These are phyloP conservation scores for Aurelia aurita complex sp. Pacific DNA, from an alignment of 30 jellyfish, hydroid and myxozoan genomes.

Conservation along the genomic window DNA sequence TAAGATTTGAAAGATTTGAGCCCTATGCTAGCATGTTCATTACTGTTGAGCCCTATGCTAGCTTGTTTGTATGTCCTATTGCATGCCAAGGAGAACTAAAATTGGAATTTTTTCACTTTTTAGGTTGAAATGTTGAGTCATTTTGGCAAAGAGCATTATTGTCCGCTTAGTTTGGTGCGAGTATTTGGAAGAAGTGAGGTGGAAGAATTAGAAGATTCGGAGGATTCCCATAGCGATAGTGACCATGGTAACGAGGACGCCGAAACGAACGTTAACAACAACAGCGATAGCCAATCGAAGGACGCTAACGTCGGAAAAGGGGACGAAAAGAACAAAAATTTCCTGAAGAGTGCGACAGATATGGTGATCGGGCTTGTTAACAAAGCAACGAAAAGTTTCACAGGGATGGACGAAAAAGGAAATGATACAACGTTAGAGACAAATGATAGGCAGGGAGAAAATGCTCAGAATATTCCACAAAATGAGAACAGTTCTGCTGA, in stretches of 20 bases:
- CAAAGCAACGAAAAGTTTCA: conserved; percentile 81
- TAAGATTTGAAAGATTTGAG: no score
- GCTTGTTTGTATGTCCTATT: no score
- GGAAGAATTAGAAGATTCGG: conserved; percentile 89
- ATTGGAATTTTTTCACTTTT: no score
- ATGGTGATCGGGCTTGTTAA: conserved; percentile 86
- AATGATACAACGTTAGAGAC: neutral
- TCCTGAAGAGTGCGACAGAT: conserved; percentile 83
- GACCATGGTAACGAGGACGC: conserved; percentile 43
- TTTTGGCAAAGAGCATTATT: conserved; percentile 97
- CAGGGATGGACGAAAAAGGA: conserved; percentile 47
- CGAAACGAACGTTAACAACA: conserved; percentile 6
- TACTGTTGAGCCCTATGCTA: no score
- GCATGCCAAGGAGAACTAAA: no score
- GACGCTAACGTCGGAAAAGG: conserved; percentile 11
- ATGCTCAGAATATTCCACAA: neutral
- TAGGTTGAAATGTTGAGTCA: conserved; percentile 88
- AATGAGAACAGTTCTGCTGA: neutral
- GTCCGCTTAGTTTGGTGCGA: conserved; percentile 96
- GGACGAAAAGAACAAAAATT: conserved; percentile 9
- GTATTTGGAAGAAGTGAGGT: conserved; percentile 97
- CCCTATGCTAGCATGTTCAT: no score
- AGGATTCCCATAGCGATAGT: conserved; percentile 38
- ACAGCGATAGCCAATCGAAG: neutral
- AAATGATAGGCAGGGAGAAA: neutral